Base-by-base conservation (phyloP, 2,797 vertebrate species). In the Sternotherus odoratus region DNA sequence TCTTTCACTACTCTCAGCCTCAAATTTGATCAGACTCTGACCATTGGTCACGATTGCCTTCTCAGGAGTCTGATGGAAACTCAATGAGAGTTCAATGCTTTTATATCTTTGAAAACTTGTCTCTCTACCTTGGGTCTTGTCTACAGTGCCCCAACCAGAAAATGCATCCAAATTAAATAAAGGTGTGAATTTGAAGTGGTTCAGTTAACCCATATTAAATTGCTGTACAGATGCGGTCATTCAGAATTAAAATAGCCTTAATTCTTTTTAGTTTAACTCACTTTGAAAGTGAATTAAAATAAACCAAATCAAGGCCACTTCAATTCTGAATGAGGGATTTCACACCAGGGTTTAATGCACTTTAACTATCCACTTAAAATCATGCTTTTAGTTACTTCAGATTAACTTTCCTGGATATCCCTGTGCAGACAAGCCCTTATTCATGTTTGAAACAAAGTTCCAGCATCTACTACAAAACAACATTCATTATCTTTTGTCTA, bases 391-490 rank as follows among this genome's bases (percentile, higher is more conserved):
- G 63, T 36, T 66, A 36, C 8, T 66, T 66, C 3, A 5, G 19
- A 66, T 66, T n/a, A 36, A 19, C 19, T 36, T 36, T 36, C 19
- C 33, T 66, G 17, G 63, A n/a, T 36, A n/a, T 36, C 9, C 17
- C 17, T 36, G 33, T 12, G 19, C 21, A 66, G 63, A 66, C 63
- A 11, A 36, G 19, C 9, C 33, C 80, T 86, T 83, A 23, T 66
- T 89, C 21, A 69, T 63, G 74, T 83, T 81, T 85, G 87, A 93
- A 91, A 17, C 82, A 77, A 89, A 94, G 87, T 94, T 49, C n/a
- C 77, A 50, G n/a, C 77, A 79, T 33, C 50, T 84, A 28, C 24
- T 82, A 3, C 46, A 46, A 36, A 51, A 43, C 26, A 89, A 86
- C 56, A 69, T 36, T 87, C 49, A 89, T 26, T 66, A 49, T 83